phyloP scores from a whole-genome alignment of 2,797 vertebrate genomes.

The Podargus strigoides region DNA sequence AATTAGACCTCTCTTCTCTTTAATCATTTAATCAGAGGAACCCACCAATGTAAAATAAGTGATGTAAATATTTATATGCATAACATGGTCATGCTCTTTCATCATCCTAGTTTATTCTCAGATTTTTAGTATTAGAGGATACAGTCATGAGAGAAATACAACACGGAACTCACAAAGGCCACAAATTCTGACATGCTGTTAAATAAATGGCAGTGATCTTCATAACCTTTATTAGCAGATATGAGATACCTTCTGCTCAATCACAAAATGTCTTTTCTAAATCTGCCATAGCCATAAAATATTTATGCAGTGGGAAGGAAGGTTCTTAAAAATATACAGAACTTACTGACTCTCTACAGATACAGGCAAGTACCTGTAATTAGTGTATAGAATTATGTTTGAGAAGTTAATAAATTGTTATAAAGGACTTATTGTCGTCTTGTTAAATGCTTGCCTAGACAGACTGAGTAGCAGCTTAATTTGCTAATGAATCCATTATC shows the following conservation, averaged over 20 bases:
- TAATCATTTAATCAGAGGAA: neutral
- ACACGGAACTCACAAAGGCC: neutral
- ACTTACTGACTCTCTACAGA: neutral
- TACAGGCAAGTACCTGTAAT: neutral
- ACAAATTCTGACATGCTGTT: neutral
- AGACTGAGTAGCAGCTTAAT: neutral
- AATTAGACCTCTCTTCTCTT: neutral
- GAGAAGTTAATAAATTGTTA: neutral
- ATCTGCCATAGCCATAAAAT: neutral
- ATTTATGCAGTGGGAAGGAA: neutral
- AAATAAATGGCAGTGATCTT: neutral
- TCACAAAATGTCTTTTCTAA: neutral
- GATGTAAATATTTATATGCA: neutral
- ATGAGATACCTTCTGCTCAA: neutral
- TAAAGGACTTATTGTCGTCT: neutral
- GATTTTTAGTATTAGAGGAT: neutral
- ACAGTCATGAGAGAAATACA: neutral
- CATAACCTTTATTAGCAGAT: neutral
- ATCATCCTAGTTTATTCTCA: neutral
- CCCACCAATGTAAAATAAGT: neutral
- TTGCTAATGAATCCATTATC: neutral
- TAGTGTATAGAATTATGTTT: neutral
- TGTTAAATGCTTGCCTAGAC: neutral
- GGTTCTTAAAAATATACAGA: neutral
- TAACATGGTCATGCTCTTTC: neutral